Percentiles rank a stretch among this genome's conserved stretches.
phyloP scores from a whole-genome alignment of 2,113 vertebrate genomes.

The Callochromis pleurospilus region DNA sequence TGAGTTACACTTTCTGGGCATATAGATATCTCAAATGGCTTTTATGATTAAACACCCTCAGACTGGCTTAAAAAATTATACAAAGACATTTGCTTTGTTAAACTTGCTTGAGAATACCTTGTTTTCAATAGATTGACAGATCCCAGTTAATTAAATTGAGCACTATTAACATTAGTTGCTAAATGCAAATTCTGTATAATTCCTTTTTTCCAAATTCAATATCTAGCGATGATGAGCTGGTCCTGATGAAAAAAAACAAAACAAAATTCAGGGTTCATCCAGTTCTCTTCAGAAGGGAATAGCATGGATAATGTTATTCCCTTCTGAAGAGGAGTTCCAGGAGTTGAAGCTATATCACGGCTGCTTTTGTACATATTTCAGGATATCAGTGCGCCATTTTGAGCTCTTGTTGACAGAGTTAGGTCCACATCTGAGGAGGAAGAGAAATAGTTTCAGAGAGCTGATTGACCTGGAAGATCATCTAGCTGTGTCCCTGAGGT shows the following conservation, averaged over 20 bases:
- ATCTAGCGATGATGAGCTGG: not conserved
- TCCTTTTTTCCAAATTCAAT: not conserved
- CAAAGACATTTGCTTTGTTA: not conserved
- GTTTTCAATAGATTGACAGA: not conserved
- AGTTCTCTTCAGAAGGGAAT: not conserved
- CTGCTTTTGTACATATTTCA: not conserved
- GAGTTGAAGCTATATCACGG: not conserved
- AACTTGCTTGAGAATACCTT: not conserved
- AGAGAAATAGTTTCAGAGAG: not conserved
- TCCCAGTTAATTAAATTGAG: not conserved
- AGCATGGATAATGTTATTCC: not conserved
- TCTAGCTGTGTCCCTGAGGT: not conserved
- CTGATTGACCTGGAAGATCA: not conserved
- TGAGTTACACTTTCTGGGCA: not conserved
- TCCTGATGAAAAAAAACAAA: accelerated
- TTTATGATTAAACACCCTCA: not conserved
- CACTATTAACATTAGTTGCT: not conserved
- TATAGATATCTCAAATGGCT: not conserved
- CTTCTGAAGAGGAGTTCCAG: too few species aligned
- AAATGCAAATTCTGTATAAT: not conserved
- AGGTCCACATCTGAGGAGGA: not conserved
- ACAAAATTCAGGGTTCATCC: not conserved
- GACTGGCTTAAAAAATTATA: not conserved
- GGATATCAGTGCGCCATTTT: not conserved
- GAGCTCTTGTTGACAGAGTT: not conserved